Percentiles rank a stretch among this genome's conserved stretches.
These are phyloP conservation scores for Agriopis marginaria DNA, from an alignment of 2,888 invertebrate genomes.

Conservation along the genomic window DNA sequence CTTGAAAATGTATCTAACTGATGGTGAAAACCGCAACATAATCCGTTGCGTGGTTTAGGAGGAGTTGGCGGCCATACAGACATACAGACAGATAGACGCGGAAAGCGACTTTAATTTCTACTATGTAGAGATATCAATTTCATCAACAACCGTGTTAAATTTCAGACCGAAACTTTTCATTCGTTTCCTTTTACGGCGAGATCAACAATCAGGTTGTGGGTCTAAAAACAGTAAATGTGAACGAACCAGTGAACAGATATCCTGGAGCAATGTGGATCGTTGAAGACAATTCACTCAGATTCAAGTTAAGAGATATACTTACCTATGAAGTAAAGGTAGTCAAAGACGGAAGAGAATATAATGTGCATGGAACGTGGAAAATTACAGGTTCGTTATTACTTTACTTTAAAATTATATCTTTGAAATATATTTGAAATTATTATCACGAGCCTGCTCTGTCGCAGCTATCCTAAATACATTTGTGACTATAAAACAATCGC, in stretches of 20 bases:
- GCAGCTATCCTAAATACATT: too few relatives aligned
- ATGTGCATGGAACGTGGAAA: not conserved
- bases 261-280: not conserved
- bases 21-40: too few relatives aligned
- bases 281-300: not conserved
- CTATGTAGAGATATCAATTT: too few relatives aligned
- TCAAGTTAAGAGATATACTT: conserved; percentile 1
- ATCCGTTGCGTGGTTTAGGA: too few relatives aligned
- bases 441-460: too few relatives aligned
- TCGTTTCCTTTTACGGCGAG: not conserved
- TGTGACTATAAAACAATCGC: too few relatives aligned
- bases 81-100: too few relatives aligned
- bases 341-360: not conserved
- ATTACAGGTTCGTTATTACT: not conserved
- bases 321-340: conserved; percentile 6
- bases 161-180: not conserved
- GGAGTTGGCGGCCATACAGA: too few relatives aligned
- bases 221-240: not conserved
- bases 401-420: not conserved
- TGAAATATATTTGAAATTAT: too few relatives aligned
- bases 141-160: not conserved
- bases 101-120: too few relatives aligned
- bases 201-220: not conserved
- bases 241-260: not conserved
- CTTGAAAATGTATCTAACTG: too few relatives aligned